A percentile compares a stretch with the other conserved stretches of the same genome.
These are phyloP conservation scores for Rhea americana DNA, from an alignment of 2,113 vertebrate species.

Conservation along the genomic window DNA sequence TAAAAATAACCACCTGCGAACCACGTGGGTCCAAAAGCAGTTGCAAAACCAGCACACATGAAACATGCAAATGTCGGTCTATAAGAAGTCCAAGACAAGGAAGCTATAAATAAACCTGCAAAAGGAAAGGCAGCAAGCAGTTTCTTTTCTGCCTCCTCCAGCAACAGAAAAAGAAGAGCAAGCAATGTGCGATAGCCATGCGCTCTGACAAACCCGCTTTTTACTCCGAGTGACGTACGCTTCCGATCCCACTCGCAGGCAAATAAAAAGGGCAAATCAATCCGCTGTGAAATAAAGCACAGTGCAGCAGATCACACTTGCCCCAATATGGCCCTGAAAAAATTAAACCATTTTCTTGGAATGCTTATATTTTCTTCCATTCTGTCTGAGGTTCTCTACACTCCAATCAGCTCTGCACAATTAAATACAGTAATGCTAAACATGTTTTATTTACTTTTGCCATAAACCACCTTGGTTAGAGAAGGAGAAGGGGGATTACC, in stretches of 20 bases:
- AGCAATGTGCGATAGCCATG: neutral
- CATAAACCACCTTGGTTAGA: neutral
- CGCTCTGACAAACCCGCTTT: neutral
- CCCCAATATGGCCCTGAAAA: neutral
- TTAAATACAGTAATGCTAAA: neutral
- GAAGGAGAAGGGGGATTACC: neutral
- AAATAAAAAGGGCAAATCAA: neutral
- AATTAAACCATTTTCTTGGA: neutral
- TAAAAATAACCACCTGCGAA: slow-evolving; percentile 45
- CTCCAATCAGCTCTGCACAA: neutral
- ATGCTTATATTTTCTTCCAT: neutral
- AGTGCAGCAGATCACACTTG: neutral
- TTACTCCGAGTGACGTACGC: neutral
- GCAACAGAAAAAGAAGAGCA: neutral
- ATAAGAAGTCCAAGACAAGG: neutral
- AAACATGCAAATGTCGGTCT: neutral
- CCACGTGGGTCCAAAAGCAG: neutral
- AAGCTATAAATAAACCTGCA: neutral
- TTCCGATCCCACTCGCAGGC: neutral
- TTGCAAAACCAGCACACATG: neutral
- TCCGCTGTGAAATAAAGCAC: neutral
- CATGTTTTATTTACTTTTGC: neutral
- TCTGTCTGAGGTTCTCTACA: neutral
- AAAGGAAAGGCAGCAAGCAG: neutral
- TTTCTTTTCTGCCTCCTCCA: neutral